These are phyloP conservation scores for Nemotelus nigrinus DNA, from an alignment of 2,888 invertebrate species.

Conservation along the genomic window DNA sequence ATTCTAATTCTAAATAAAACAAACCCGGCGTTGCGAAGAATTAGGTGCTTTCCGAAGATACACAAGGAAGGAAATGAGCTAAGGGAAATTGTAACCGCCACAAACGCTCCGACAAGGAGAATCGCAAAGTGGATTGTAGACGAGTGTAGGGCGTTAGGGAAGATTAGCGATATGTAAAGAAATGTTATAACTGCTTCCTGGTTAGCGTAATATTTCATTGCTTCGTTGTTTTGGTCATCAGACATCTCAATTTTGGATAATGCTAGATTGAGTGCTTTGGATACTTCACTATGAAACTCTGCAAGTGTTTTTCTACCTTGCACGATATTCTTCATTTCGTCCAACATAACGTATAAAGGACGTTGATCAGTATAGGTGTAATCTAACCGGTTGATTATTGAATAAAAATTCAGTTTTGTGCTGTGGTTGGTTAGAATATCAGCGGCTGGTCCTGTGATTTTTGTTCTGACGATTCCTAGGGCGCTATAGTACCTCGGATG, in stretches of 20 bases:
- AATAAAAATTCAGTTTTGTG: constrained; percentile 9
- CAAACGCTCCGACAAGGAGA: too few species aligned
- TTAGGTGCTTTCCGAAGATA: too few species aligned
- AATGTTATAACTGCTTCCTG: neutral
- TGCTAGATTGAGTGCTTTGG: too few species aligned
- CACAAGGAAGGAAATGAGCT: too few species aligned
- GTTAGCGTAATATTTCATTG: neutral
- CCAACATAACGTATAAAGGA: neutral
- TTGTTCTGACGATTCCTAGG: neutral
- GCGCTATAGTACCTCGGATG: neutral
- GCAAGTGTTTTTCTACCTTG: constrained; percentile 39
- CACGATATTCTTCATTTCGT: constrained; percentile 47
- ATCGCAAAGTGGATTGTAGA: too few species aligned
- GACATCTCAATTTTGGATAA: constrained; percentile 8
- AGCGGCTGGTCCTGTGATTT: neutral
- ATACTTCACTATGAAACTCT: neutral
- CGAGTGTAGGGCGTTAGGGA: too few species aligned
- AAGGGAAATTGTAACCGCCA: too few species aligned
- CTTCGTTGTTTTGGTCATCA: neutral
- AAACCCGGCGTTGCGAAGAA: too few species aligned
- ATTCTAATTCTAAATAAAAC: too few species aligned
- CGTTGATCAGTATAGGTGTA: neutral
- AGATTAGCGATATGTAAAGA: too few species aligned
- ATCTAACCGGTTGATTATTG: neutral
- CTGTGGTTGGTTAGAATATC: neutral